Percentiles rank a stretch among this genome's conserved stretches.
These are phyloP conservation scores for Euplexia lucipara DNA, from an alignment of 2,888 invertebrate species.

Conservation along the genomic window DNA sequence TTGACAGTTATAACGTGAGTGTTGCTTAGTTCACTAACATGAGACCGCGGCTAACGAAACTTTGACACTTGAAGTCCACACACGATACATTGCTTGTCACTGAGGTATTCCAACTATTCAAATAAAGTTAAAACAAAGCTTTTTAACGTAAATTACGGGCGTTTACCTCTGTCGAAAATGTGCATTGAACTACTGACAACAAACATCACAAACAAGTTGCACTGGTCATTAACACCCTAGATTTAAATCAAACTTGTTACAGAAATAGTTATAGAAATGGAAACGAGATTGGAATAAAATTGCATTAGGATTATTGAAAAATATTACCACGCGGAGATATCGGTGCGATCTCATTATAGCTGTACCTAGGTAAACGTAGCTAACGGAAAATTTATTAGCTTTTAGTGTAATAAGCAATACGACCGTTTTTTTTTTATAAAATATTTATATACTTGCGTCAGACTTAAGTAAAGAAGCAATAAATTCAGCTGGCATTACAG, in stretches of 20 bases:
- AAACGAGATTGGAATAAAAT: constrained; percentile 49
- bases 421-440: constrained; percentile 40
- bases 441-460: constrained; percentile 39
- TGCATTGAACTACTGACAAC: constrained; percentile 2
- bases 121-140: constrained; percentile 34
- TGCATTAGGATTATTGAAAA: constrained; percentile 60
- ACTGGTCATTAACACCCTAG: constrained; percentile 12
- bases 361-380: constrained; percentile 59
- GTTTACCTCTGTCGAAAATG: constrained; percentile 1
- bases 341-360: constrained; percentile 59
- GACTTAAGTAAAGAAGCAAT: constrained; percentile 29
- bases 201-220: constrained; percentile 28
- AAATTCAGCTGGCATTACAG: constrained; percentile 23
- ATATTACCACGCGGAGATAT: constrained; percentile 54
- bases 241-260: constrained; percentile 35
- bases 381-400: constrained; percentile 68
- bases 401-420: constrained; percentile 66
- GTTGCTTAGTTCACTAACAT: constrained; percentile 74
- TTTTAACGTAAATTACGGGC: constrained; percentile 16
- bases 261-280: constrained; percentile 17
- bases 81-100: constrained; percentile 77
- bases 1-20: constrained; percentile 83
- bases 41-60: constrained; percentile 75
- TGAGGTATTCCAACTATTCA: constrained; percentile 58
- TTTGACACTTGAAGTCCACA: constrained; percentile 82